Percentiles rank a stretch among this genome's conserved stretches.
These are phyloP conservation scores for Sinonovacula constricta DNA, from an alignment of 1,140 invertebrate genomes.

Conservation along the genomic window DNA sequence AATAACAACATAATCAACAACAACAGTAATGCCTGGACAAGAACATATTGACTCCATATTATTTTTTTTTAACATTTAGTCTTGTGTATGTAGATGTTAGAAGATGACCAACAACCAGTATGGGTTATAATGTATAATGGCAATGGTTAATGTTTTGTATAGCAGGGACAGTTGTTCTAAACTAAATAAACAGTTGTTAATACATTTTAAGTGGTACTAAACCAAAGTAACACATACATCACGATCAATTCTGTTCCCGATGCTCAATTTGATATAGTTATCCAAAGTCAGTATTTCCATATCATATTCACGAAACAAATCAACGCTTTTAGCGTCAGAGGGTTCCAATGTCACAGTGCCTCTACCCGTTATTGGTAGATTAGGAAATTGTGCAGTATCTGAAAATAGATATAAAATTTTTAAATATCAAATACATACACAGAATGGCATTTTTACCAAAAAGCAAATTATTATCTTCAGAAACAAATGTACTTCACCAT, in stretches of 20 bases:
- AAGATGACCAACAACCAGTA: too few relatives aligned
- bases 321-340: neutral
- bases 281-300: neutral
- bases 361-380: conserved; percentile 7
- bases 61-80: too few relatives aligned
- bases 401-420: neutral
- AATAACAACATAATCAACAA: too few relatives aligned
- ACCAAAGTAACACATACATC: conserved; percentile 28
- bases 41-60: too few relatives aligned
- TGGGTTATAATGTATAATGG: too few relatives aligned
- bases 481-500: too few relatives aligned
- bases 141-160: too few relatives aligned
- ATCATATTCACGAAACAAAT: neutral
- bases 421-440: neutral
- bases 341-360: neutral
- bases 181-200: neutral
- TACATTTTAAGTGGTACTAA: neutral
- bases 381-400: neutral
- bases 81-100: too few relatives aligned
- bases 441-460: neutral
- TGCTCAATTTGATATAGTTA: neutral
- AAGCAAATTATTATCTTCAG: neutral
- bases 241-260: neutral
- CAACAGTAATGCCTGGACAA: too few relatives aligned
- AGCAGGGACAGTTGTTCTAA: neutral